phyloP scores from a whole-genome alignment of 2,113 vertebrate genomes.

The Camelus dromedarius region DNA sequence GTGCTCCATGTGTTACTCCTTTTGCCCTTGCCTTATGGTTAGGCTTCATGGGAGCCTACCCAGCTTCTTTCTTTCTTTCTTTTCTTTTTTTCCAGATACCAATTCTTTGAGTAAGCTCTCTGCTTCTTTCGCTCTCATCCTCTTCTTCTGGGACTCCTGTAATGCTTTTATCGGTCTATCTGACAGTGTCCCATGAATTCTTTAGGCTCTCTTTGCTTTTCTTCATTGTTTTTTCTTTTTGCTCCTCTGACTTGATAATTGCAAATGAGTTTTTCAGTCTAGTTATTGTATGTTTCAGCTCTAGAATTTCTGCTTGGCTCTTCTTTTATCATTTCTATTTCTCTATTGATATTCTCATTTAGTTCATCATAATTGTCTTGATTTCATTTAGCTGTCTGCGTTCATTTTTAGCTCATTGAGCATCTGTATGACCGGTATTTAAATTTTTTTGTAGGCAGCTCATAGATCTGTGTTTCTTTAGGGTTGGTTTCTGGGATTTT shows the following conservation, averaged over 20 bases:
- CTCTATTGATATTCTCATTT: background rate
- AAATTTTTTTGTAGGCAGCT: background rate
- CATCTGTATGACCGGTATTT: background rate
- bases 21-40: too few relatives aligned
- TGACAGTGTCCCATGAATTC: background rate
- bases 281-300: background rate
- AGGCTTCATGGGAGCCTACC: too few relatives aligned
- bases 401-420: background rate
- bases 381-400: background rate
- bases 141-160: background rate
- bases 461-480: background rate
- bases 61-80: too few relatives aligned
- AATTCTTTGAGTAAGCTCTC: background rate
- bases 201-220: background rate
- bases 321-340: background rate
- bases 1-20: too few relatives aligned
- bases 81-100: too few relatives aligned
- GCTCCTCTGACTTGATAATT: background rate
- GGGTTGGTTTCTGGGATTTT: background rate
- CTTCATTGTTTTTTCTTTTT: background rate
- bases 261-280: background rate
- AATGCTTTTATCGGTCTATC: too few relatives aligned
- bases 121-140: background rate
- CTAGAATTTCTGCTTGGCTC: background rate
- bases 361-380: background rate